Evolutionary conservation across 2,888 invertebrate species (phyloP).

Genomic region (Stegophylla sp.): DNA sequence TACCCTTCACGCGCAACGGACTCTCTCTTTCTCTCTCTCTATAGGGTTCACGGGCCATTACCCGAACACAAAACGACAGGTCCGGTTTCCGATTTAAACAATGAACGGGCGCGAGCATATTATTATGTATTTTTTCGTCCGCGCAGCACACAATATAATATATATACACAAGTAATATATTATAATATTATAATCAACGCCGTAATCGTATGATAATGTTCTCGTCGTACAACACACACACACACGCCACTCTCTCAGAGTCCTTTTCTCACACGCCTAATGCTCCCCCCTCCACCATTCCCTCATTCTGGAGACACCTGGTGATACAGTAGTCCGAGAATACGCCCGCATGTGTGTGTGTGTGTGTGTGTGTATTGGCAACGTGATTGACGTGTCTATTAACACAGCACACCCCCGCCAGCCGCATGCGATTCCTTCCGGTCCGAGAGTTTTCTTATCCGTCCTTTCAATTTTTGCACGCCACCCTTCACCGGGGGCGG

Average conservation of each 20-base stretch:
- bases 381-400: constrained; percentile 57
- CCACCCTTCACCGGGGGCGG: neutral
- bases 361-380: neutral
- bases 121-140: constrained; percentile 12
- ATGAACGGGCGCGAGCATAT: too few relatives aligned
- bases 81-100: constrained; percentile 55
- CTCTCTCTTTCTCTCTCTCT: too few relatives aligned
- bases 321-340: too few relatives aligned
- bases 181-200: constrained; percentile 35
- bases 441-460: constrained; percentile 41
- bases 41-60: constrained; percentile 58
- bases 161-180: neutral
- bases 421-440: constrained; percentile 44
- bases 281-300: too few relatives aligned
- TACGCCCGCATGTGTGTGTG: too few relatives aligned
- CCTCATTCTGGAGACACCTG: too few relatives aligned
- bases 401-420: constrained; percentile 31
- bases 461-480: constrained; percentile 4
- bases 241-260: neutral
- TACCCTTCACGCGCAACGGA: constrained; percentile 27
- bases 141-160: neutral
- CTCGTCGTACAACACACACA: constrained; percentile 10
- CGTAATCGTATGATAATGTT: constrained; percentile 11
- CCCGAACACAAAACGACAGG: constrained; percentile 57
- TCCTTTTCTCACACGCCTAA: neutral